Conservation (phyloP, 2,113 vertebrate species). For the Stigmatopora argus region DNA sequence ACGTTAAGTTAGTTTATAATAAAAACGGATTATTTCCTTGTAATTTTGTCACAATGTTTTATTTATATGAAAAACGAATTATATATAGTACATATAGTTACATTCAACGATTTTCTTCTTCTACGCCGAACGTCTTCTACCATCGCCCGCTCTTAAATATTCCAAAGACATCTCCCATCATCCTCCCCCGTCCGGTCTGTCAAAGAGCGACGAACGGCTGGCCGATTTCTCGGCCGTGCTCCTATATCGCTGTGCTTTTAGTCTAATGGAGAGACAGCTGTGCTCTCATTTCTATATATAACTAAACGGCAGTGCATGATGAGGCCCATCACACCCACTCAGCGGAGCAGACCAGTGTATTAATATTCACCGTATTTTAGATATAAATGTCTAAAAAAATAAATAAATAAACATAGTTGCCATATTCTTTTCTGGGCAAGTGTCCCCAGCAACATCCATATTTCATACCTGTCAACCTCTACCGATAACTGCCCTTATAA, state of each 20-base stretch:
- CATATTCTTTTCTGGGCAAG: conserved; percentile 22
- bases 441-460: conserved; percentile 5
- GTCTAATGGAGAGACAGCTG: conserved; percentile 61
- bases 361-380: conserved; percentile 5
- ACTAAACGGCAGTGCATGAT: conserved; percentile 40
- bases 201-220: conserved; percentile 6
- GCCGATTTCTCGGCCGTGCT: conserved; percentile 17
- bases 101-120: not conserved
- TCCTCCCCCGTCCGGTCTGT: not conserved
- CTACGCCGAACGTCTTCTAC: not conserved
- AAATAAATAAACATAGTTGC: no score
- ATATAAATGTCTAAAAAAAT: conserved; percentile 5
- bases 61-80: no score
- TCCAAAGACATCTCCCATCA: conserved; percentile 4
- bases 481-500: no score
- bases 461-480: no score
- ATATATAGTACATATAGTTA: not conserved
- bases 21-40: no score
- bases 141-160: not conserved
- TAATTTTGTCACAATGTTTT: no score
- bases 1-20: no score
- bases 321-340: conserved; percentile 39
- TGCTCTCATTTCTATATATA: conserved; percentile 67
- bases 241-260: conserved; percentile 48
- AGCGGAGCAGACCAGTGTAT: conserved; percentile 14